Percentiles rank a stretch among this genome's conserved stretches.
Evolutionary conservation across 2,888 invertebrate species (phyloP).

Genomic region (Nomada ferruginata): DNA sequence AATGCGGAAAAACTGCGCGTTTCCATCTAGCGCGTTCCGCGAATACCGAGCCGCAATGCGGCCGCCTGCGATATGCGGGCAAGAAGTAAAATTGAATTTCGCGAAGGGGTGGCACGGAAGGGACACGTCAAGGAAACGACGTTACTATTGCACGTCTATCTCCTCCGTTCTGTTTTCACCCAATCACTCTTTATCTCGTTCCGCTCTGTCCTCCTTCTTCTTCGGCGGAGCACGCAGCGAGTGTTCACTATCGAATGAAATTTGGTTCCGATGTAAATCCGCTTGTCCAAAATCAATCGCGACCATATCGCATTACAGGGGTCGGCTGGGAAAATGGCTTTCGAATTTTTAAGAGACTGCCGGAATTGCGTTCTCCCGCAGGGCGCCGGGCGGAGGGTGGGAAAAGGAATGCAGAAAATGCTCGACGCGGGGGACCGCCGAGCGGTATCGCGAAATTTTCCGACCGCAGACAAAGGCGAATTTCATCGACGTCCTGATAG

Average conservation of each 20-base stretch:
- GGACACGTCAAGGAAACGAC: constrained; percentile 38
- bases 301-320: constrained; percentile 50
- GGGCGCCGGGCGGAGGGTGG: neutral
- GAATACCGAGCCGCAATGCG: constrained; percentile 64
- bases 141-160: constrained; percentile 31
- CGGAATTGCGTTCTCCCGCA: constrained; percentile 26
- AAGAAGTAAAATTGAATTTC: constrained; percentile 69
- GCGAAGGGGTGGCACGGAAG: constrained; percentile 10
- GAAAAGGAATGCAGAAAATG: constrained; percentile 44
- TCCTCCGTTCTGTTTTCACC: neutral
- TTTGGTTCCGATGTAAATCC: constrained; percentile 52
- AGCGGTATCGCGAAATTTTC: constrained; percentile 25
- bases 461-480: constrained; percentile 15
- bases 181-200: neutral
- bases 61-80: constrained; percentile 64
- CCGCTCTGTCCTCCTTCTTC: neutral
- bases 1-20: constrained; percentile 67
- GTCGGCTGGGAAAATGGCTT: constrained; percentile 42
- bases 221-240: constrained; percentile 6
- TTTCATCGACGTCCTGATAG: constrained; percentile 12
- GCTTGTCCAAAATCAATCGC: constrained; percentile 56
- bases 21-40: constrained; percentile 69
- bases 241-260: constrained; percentile 39
- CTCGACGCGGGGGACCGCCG: neutral
- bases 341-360: constrained; percentile 39